phyloP scores from a whole-genome alignment of 2,113 vertebrate species.

The Grantiella picta region DNA sequence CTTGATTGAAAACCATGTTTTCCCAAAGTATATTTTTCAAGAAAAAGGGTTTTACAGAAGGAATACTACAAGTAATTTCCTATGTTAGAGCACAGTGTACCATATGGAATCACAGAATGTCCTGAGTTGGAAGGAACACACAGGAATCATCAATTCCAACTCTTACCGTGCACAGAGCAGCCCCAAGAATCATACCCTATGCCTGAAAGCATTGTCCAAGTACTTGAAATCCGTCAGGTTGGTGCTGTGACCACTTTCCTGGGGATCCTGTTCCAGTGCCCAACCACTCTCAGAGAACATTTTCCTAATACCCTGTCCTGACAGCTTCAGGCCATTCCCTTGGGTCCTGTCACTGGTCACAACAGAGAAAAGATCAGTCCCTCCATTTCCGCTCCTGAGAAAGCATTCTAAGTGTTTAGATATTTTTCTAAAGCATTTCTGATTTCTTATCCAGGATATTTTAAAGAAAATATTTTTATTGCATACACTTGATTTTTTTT shows the following conservation, averaged over 20 bases:
- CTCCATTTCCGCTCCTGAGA: not conserved
- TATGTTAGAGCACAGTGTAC: not conserved
- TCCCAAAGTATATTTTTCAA: not conserved
- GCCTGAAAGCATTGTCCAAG: not conserved
- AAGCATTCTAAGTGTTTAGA: not conserved
- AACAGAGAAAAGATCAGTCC: not conserved
- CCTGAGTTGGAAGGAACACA: not conserved
- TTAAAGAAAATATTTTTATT: not conserved
- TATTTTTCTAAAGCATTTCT: not conserved
- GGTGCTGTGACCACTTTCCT: not conserved
- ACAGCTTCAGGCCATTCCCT: not conserved
- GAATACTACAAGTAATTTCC: not conserved
- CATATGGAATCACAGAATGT: not conserved
- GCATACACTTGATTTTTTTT: not conserved
- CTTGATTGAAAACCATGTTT: not conserved
- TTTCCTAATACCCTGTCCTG: not conserved
- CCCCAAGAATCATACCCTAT: not conserved
- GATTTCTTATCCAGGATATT: not conserved
- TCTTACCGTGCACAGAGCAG: not conserved
- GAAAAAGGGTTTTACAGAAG: not conserved
- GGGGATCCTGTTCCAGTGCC: not conserved
- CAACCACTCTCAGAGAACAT: not conserved
- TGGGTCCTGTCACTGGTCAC: not conserved
- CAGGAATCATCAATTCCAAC: not conserved
- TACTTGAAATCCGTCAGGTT: not conserved